These are phyloP conservation scores for Tinamus major DNA, from an alignment of 2,797 vertebrate genomes.

Conservation along the genomic window DNA sequence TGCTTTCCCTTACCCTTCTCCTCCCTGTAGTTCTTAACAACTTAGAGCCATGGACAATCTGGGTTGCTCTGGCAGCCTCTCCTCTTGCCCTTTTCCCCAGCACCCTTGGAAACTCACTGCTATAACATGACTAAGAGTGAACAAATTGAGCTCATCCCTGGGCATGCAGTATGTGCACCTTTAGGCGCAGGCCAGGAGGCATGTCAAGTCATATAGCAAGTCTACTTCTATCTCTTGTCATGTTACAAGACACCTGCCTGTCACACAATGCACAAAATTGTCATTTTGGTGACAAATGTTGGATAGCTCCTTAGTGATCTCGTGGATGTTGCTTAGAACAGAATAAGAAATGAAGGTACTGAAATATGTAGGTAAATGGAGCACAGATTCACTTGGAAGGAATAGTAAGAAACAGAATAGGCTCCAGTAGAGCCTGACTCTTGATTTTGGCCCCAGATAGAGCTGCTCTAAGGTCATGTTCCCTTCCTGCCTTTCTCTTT, in stretches of 20 bases:
- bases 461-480: fast-evolving
- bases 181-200: fast-evolving
- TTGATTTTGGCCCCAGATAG: background rate
- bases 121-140: background rate
- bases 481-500: background rate
- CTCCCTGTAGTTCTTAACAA: background rate
- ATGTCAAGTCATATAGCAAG: fast-evolving
- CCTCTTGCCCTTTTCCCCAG: background rate
- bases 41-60: background rate
- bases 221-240: background rate
- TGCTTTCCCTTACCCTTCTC: background rate
- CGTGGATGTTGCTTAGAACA: background rate
- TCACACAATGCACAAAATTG: background rate
- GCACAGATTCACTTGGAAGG: background rate
- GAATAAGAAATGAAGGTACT: background rate
- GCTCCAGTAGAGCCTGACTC: background rate
- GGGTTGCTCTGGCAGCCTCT: background rate
- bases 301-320: background rate
- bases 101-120: background rate
- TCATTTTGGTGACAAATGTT: background rate
- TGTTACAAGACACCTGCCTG: fast-evolving
- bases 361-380: background rate
- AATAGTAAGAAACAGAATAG: background rate
- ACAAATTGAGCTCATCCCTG: background rate
- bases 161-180: fast-evolving